Base-by-base conservation (phyloP, 2,797 vertebrate genomes). In the Potorous gilbertii region DNA sequence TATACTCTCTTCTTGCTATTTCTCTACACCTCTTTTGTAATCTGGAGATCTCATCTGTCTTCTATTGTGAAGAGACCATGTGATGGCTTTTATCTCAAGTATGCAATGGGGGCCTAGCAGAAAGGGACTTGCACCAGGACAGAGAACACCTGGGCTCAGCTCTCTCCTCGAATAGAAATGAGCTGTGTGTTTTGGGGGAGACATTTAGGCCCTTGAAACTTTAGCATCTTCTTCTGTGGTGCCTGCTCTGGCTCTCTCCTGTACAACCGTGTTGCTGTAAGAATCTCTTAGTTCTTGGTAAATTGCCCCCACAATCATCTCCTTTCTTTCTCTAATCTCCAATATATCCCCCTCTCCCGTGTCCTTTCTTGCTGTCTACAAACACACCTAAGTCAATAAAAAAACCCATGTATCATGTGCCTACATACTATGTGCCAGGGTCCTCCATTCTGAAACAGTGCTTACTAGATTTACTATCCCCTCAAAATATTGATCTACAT, bases 1-100 rank as follows among this genome's bases (percentile, higher is more conserved):
- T 57, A 90, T 91, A 87, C 62, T 74, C 21, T 93, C 91, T 29
- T 93, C 56, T 56, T 46, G 50, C 94, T 56, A 96, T 27, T 55
- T 96, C 96, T 62, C 92, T 93, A 56, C 56, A 91, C 92, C 92
- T 52, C 16, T 55, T 0, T 94, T 74, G 8, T 81, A 10, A 46
- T 46, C 56, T 93, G 90, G 21, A 34, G 34, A 91, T 92, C 91
- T 91, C 40, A 87, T 90, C 5, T 40, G 46, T 29, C 55, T 96
- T 54, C 14, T 81, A 16, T 13, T 90, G n/a, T n/a, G n/a, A 55
- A 87, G 0, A 27, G 9, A 6, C 50, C 50, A 66, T 8, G 52
- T 54, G 52, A 57, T 52, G 18, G 14, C 4, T 52, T 59, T 16
- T 10, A 5, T 40, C 28, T 93, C 89, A 93, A 93, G 89, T 50